Evolutionary conservation across 2,797 vertebrate species (phyloP), one percentile per base, ranked within the genome.

Genomic region (Microchirus variegatus): DNA sequence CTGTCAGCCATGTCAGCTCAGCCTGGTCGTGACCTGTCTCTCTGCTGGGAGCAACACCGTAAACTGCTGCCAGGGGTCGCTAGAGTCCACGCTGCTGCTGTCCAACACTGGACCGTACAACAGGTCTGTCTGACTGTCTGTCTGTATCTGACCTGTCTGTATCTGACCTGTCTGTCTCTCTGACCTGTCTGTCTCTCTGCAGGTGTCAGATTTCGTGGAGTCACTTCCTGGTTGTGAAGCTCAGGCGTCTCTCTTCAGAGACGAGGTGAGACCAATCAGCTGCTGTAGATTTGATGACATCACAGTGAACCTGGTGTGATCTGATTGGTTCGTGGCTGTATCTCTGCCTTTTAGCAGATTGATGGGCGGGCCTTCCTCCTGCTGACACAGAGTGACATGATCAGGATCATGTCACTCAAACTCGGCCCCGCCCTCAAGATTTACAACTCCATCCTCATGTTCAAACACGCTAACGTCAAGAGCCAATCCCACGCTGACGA

Each of bases 401-500:
- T 96, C 57, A 95, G 95, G 90, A 95, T 97, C 51, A 94, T 98
- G 87, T 93, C 93, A 43, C 94, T 97, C 85, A 96, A 98, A 81
- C 92, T 97, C 50, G 96, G 95, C 7, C 96, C 96, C 1, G 96
- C 96, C 8, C 91, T 97, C 66, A 98, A 97, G 90, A 96, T 97
- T 69, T 97, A 95, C 87, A 96, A 95, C n/a, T 95, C 95, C 69
- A 97, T 96, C 78, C 92, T 96, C 63, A 96, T 96, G 95, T 95
- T 97, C 83, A 95, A 94, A 80, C 90, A 91, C 5, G 92, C 93
- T 4, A 91, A 93, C 59, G 93, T 94, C 13, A 19, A 9, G 19
- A 84, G 44, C 79, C 81, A 65, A 64, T 65, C 79, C 63, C 40
- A 68, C 0, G 3, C 36, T 0, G 44, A 45, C 51, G 53, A 68